Evolutionary conservation across 2,888 invertebrate species (phyloP), one percentile per base, ranked within the genome.

Genomic region (Tricholauxania praeusta): DNA sequence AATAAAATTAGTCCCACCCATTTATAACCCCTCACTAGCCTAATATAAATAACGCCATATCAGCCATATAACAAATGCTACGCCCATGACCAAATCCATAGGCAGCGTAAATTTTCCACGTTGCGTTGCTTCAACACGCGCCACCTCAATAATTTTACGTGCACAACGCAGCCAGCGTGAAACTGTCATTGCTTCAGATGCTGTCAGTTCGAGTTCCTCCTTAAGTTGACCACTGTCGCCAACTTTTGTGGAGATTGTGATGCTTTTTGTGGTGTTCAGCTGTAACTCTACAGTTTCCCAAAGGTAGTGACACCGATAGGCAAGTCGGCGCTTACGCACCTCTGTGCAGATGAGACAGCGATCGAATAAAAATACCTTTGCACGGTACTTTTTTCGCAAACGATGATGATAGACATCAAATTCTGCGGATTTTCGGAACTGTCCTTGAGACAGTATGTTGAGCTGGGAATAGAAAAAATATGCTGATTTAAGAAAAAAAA

Each of bases 301-400:
- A 52, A 81, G 77, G 75, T 83, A 87, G 72, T 85, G 82, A 72
- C 86, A 85, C 19, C 85, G 84, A 78, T 83, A 87, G 69, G 82
- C 79, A 47, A 87, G 72, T 1, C 84, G 82, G 39, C 82, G 81
- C 72, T 87, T 86, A 0, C 84, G 82, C 72, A 84, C 82, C 80
- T 87, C 87, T 3, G 86, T 83, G 76, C 87, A 87, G 5, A 87
- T 78, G 49, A 87, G 76, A 47, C 84, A 83, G 7, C 83, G 83
- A 70, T 87, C 87, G 74, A 87, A 87, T 12, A 87, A 82, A 62
- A 87, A 87, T 3, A 87, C 79, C 74, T 87, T 87, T 6, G 82
- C 82, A 1, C 82, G 81, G 60, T 85, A 87, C 75, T 82, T 83
- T 72, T 85, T 84, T 47, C 84, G 83, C 10, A 83, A 82, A n/a